Percentiles rank a stretch among this genome's conserved stretches.
Evolutionary conservation across 2,888 invertebrate genomes (phyloP).

Genomic region (Drosophila melanosoma): DNA sequence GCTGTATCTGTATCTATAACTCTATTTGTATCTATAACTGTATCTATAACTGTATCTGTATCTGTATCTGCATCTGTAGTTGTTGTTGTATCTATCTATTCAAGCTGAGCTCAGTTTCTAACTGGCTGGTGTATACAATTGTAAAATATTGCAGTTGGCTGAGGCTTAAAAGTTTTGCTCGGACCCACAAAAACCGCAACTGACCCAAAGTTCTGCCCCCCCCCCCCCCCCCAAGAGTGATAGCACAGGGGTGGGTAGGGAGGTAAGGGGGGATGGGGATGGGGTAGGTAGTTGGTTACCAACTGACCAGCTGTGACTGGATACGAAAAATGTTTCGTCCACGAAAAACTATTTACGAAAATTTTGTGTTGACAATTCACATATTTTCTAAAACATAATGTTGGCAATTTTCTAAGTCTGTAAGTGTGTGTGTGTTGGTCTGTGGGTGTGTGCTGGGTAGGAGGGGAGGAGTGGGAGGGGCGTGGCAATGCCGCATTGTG

Average conservation of each 20-base stretch:
- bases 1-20: neutral
- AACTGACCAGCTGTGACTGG: conserved; percentile 55
- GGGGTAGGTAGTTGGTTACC: neutral
- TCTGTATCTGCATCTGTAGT: neutral
- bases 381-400: conserved; percentile 82
- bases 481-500: conserved; percentile 56
- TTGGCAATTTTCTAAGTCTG: conserved; percentile 62
- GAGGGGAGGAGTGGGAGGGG: neutral
- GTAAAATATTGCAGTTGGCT: conserved; percentile 77
- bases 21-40: conserved; percentile 2
- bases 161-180: conserved; percentile 69
- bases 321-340: conserved; percentile 61
- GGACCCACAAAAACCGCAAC: conserved; percentile 64
- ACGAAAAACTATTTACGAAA: conserved; percentile 79
- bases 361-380: conserved; percentile 82
- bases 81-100: conserved; percentile 7
- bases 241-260: neutral
- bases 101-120: conserved; percentile 22
- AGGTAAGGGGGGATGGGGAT: neutral
- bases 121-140: conserved; percentile 62
- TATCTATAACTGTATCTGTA: conserved; percentile 3
- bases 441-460: neutral
- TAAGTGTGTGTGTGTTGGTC: conserved; percentile 9
- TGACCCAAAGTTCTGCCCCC: conserved; percentile 71
- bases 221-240: conserved; percentile 17